Base-by-base conservation (phyloP, 1,140 invertebrate species). In the Littorina saxatilis region DNA sequence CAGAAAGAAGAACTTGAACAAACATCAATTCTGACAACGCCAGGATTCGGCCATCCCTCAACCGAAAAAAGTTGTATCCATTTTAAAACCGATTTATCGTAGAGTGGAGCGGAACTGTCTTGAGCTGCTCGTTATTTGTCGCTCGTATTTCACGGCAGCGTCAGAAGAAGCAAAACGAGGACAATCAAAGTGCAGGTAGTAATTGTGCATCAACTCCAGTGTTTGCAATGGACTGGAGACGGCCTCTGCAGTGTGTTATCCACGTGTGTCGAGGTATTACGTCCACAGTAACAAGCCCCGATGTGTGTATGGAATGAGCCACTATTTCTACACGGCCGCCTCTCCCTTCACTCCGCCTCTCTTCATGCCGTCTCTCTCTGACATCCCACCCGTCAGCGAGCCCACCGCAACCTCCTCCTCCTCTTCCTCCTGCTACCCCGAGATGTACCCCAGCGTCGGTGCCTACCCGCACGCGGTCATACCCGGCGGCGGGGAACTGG, bases 401-500 rank as follows among this genome's bases (percentile, higher is more conserved):
- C n/a, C 76, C 13, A 39, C 32, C 52, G 23, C 55, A 37, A 35
- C 29, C 35, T 29, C 72, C n/a, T 52, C 23, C 72, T 52, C 27
- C 74, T 17, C n/a, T 15, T 58, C 74, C 2, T 61, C 50, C 74
- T 52, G 17, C 74, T 77, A 77, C 74, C 47, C 74, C 11, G 58
- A 78, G 20, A 43, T 78, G 76, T 78, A 66, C 39, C 58, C 76
- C 76, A 78, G 58, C 27, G 76, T 78, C 20, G 76, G 76, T 7
- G 66, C 76, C 76, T 78, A 63, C 76, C 76, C 76, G 2, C 55
- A 61, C 76, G 76, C 76, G 23, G 74, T 52, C n/a, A 52, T 76
- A 2, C 74, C 74, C 20, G 3, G 43, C 35, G 15, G 23, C 15
- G 55, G 55, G 55, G 76, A 66, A 7, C 35, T 63, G 35, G 4